Conservation (phyloP, 92 coral and sea anemone species). For the Siderastrea radians region DNA sequence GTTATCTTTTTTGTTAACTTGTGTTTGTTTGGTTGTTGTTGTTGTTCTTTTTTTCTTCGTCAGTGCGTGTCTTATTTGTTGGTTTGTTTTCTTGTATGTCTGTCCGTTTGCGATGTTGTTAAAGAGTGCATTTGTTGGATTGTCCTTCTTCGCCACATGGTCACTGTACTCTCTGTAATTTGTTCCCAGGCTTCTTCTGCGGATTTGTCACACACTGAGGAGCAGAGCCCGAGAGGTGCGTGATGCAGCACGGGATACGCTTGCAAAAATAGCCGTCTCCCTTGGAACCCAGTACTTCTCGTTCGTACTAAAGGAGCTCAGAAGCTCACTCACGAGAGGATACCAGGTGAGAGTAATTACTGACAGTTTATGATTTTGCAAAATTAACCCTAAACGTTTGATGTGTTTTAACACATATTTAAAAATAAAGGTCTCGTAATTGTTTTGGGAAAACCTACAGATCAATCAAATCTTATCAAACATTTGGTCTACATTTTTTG, state of each 20-base stretch:
- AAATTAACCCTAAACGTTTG: no score
- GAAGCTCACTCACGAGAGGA: slow-evolving; percentile 83
- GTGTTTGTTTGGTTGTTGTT: background rate
- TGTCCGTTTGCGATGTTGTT: background rate
- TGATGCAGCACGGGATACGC: slow-evolving; percentile 92
- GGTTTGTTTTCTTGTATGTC: background rate
- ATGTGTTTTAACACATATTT: no score
- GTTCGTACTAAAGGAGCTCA: slow-evolving; percentile 87
- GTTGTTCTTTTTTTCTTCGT: background rate
- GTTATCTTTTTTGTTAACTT: background rate
- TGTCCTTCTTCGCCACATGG: background rate
- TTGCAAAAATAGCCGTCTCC: slow-evolving; percentile 86
- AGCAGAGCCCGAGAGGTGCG: slow-evolving; percentile 98
- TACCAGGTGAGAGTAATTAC: slow-evolving; percentile 80
- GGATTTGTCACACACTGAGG: slow-evolving; percentile 86
- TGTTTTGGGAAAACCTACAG: no score
- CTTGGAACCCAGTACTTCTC: slow-evolving; percentile 94
- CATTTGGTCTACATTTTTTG: no score
- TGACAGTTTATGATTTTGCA: background rate
- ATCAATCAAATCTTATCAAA: no score
- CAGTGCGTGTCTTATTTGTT: background rate
- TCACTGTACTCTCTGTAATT: background rate
- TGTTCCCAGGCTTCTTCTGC: slow-evolving; percentile 81
- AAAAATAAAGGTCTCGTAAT: no score
- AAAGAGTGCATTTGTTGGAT: no score